Percentiles rank a stretch among this genome's conserved stretches.
phyloP scores from a whole-genome alignment of 2,888 invertebrate genomes.

The Hartigia nigra region DNA sequence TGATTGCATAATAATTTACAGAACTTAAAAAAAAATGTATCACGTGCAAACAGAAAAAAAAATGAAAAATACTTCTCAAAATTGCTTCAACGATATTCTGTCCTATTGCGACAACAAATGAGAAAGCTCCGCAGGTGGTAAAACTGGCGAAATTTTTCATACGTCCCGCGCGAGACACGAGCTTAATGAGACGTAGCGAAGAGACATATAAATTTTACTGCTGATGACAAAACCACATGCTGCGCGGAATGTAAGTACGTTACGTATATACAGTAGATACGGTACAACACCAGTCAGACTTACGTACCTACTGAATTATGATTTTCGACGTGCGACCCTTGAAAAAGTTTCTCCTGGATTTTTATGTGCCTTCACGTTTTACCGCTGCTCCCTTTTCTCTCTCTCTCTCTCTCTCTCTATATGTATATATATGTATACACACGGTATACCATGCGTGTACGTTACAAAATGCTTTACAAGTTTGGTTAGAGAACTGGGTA shows the following conservation, averaged over 20 bases:
- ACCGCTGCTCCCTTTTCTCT: neutral
- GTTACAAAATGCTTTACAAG: neutral
- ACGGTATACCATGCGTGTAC: neutral
- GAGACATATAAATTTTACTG: too few species aligned
- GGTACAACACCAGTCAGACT: neutral
- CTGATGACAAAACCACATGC: too few species aligned
- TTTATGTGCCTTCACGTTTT: neutral
- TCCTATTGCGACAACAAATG: neutral
- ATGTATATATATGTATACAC: too few species aligned
- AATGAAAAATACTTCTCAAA: neutral
- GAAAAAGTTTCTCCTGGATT: neutral
- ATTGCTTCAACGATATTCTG: neutral
- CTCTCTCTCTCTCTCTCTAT: too few species aligned
- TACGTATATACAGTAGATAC: neutral
- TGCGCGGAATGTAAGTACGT: too few species aligned
- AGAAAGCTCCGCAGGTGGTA: neutral
- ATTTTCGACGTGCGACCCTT: neutral
- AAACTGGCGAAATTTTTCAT: neutral
- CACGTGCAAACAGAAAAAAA: neutral
- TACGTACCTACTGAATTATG: neutral
- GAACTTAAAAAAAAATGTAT: neutral
- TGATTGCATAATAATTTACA: neutral
- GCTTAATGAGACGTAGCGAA: too few species aligned
- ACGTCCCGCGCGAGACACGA: neutral
- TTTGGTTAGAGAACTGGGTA: neutral